Evolutionary conservation across 2,888 invertebrate species (phyloP).

Genomic region (Willowsia nigromaculata): DNA sequence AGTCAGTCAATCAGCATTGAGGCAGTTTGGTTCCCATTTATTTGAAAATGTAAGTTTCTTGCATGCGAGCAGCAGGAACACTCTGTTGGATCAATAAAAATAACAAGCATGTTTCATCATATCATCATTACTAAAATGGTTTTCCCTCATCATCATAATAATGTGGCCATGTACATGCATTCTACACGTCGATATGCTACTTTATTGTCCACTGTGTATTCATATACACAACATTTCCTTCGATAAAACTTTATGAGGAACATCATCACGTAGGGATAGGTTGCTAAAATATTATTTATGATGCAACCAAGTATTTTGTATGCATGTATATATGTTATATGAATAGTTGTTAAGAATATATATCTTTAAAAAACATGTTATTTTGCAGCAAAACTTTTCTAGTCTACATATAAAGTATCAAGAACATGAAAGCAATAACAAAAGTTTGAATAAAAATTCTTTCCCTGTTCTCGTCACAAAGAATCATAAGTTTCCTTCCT

Average conservation of each 20-base stretch:
- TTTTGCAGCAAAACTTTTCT: neutral
- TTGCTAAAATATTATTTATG: neutral
- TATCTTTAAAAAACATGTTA: neutral
- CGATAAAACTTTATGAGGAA: neutral
- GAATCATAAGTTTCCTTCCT: neutral
- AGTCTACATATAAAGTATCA: neutral
- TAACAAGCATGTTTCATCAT: constrained; percentile 57
- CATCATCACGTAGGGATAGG: neutral
- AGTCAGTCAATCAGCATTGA: constrained; percentile 40
- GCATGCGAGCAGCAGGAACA: neutral
- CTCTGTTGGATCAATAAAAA: constrained; percentile 61
- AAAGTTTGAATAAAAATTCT: constrained; percentile 49
- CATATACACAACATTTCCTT: neutral
- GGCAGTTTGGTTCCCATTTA: constrained; percentile 19
- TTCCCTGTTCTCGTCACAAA: neutral
- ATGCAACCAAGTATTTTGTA: neutral
- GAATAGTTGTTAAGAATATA: too few species aligned
- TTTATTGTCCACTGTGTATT: neutral
- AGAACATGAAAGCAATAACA: constrained; percentile 8
- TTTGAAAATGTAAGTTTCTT: neutral
- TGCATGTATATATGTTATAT: neutral
- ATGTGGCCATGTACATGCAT: neutral
- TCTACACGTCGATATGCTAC: neutral
- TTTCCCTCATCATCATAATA: constrained; percentile 36
- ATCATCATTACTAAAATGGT: constrained; percentile 24